Evolutionary conservation across 30 jellyfish, hydroid and myxozoan species (phyloP).

Genomic region (Catostylus mosaicus): DNA sequence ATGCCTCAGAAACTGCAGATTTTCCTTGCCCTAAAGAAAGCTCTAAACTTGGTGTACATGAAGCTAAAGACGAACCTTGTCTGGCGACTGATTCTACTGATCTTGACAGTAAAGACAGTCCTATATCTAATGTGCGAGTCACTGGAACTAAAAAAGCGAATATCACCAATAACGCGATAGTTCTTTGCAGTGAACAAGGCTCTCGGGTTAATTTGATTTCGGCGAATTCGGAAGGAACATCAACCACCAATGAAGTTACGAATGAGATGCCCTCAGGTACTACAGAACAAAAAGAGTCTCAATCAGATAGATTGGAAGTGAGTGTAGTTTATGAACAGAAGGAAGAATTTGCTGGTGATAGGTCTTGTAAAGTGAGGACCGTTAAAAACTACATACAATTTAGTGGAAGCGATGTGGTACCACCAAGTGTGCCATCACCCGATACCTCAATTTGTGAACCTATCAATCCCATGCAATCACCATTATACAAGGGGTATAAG

Average conservation of each 20-base stretch:
- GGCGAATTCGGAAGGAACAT: neutral
- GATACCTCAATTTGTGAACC: neutral
- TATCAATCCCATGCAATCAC: constrained; percentile 30
- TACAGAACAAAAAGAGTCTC: neutral
- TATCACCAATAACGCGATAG: neutral
- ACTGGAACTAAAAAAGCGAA: neutral
- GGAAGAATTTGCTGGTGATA: neutral
- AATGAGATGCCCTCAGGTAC: neutral
- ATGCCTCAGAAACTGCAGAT: no score
- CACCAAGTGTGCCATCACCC: constrained; percentile 4
- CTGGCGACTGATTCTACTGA: no score
- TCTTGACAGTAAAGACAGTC: no score
- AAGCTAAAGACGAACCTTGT: no score
- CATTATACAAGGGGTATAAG: neutral
- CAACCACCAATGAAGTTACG: neutral
- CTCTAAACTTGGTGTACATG: no score
- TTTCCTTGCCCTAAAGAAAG: no score
- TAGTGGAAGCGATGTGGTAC: constrained; percentile 3
- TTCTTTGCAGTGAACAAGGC: neutral
- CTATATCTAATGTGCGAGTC: no score
- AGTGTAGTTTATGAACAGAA: neutral
- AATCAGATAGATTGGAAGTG: neutral
- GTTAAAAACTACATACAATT: neutral
- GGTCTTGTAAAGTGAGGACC: neutral
- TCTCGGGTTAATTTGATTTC: neutral